Percentiles rank a stretch among this genome's conserved stretches.
Conservation (phyloP, 1,140 invertebrate species). For the Halictus rubicundus region DNA sequence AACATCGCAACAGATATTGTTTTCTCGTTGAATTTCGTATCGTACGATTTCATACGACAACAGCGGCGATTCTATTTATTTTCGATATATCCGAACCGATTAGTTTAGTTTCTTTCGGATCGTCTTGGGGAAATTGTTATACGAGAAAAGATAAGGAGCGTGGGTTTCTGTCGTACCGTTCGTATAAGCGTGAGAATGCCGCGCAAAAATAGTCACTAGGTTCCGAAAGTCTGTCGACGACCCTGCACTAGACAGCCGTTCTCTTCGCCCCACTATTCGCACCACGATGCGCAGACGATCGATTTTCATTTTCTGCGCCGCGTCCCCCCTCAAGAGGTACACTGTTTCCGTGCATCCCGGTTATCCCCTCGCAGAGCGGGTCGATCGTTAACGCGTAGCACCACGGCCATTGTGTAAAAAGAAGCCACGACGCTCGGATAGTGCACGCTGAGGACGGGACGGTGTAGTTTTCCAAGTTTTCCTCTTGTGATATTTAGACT, state of each 20-base stretch:
- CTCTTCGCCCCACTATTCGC: conserved; percentile 42
- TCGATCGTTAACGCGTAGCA: conserved; percentile 75
- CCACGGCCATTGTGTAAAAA: conserved; percentile 78
- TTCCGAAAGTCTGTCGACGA: conserved; percentile 7
- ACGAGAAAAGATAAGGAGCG: no score
- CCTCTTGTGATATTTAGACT: conserved; percentile 80
- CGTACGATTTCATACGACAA: no score
- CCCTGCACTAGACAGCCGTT: conserved; percentile 28
- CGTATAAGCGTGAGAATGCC: no score
- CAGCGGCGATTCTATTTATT: no score
- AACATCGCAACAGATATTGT: neutral
- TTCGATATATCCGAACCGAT: neutral
- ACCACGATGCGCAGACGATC: conserved; percentile 63
- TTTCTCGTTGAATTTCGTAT: neutral
- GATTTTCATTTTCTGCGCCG: conserved; percentile 66
- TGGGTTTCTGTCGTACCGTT: conserved; percentile 9
- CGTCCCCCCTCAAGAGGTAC: conserved; percentile 61
- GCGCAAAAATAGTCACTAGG: conserved; percentile 21
- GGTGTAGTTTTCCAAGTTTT: conserved; percentile 78
- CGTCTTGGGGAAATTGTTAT: no score
- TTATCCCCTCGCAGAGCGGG: conserved; percentile 57
- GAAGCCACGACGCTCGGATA: conserved; percentile 74
- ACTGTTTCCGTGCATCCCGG: conserved; percentile 62
- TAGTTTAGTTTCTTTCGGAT: neutral
- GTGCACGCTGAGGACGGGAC: conserved; percentile 75